A percentile compares a stretch with the other conserved stretches of the same genome.
These are phyloP conservation scores for Hemibagrus wyckioides DNA, from an alignment of 2,113 vertebrate species.

Conservation along the genomic window DNA sequence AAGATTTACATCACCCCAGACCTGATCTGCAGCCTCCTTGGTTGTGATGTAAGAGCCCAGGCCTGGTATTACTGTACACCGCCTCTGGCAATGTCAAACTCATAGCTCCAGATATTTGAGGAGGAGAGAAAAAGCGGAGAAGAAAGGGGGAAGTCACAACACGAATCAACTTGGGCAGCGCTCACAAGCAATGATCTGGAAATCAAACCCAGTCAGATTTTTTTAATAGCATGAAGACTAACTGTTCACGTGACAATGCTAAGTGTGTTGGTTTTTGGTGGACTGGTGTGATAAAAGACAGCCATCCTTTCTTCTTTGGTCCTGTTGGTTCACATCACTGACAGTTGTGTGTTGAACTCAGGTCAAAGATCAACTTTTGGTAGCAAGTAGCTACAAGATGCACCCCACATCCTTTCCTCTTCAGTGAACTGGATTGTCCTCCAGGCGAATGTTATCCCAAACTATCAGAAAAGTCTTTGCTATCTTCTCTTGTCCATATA, in stretches of 20 bases:
- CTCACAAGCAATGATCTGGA: background rate
- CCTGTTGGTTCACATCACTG: background rate
- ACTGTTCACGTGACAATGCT: background rate
- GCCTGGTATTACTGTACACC: slow-evolving; percentile 13
- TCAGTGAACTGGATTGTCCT: background rate
- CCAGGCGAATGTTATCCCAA: too few relatives aligned
- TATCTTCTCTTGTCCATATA: background rate
- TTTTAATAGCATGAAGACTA: background rate
- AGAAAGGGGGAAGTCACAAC: background rate
- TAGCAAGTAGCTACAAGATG: background rate
- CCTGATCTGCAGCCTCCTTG: slow-evolving; percentile 16
- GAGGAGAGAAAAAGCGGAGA: background rate
- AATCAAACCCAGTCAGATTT: background rate
- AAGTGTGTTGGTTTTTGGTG: background rate
- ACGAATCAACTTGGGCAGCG: background rate
- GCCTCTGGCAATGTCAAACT: slow-evolving; percentile 5
- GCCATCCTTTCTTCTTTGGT: background rate
- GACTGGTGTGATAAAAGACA: too few relatives aligned
- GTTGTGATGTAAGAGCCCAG: slow-evolving; percentile 22
- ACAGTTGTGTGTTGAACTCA: background rate
- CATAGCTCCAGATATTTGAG: slow-evolving; percentile 17
- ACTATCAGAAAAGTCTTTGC: background rate
- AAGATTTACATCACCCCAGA: slow-evolving; percentile 44
- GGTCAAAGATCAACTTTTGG: background rate
- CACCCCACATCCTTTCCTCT: background rate